A percentile compares a stretch with the other conserved stretches of the same genome.
These are phyloP conservation scores for Heteronetta atricapilla DNA, from an alignment of 2,113 vertebrate species.

Conservation along the genomic window DNA sequence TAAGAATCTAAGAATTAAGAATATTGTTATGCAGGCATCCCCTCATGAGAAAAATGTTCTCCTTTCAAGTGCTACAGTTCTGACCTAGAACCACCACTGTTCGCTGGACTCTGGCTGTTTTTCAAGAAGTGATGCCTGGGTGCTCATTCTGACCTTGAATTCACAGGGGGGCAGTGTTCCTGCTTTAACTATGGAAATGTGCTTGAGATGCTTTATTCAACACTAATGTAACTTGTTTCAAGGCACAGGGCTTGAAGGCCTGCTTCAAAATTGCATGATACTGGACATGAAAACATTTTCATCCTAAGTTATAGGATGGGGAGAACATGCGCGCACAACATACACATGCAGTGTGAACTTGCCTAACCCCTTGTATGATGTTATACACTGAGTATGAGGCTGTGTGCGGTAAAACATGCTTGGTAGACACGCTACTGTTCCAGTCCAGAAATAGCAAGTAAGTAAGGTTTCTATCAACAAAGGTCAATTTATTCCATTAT, in stretches of 20 bases:
- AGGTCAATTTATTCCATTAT: not conserved
- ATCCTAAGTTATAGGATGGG: accelerated
- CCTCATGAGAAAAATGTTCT: not conserved
- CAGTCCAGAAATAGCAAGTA: not conserved
- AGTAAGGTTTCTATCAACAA: not conserved
- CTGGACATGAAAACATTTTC: not conserved
- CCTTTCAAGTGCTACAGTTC: not conserved
- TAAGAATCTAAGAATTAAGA: too few species aligned
- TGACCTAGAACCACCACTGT: not conserved
- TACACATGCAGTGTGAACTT: not conserved
- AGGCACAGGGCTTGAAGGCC: not conserved
- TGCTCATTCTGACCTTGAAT: not conserved
- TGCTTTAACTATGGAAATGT: not conserved
- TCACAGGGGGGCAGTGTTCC: not conserved
- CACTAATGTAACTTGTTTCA: not conserved
- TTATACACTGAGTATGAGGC: accelerated
- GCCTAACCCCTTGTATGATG: not conserved
- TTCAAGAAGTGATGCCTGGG: not conserved
- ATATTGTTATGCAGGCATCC: not conserved
- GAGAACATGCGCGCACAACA: accelerated
- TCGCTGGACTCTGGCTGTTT: not conserved
- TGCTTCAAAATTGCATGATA: not conserved
- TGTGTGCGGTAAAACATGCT: not conserved
- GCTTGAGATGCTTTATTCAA: not conserved
- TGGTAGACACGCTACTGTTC: not conserved